Conservation (phyloP, 1,140 invertebrate genomes). For the Pseudomyrmex pallidus region DNA sequence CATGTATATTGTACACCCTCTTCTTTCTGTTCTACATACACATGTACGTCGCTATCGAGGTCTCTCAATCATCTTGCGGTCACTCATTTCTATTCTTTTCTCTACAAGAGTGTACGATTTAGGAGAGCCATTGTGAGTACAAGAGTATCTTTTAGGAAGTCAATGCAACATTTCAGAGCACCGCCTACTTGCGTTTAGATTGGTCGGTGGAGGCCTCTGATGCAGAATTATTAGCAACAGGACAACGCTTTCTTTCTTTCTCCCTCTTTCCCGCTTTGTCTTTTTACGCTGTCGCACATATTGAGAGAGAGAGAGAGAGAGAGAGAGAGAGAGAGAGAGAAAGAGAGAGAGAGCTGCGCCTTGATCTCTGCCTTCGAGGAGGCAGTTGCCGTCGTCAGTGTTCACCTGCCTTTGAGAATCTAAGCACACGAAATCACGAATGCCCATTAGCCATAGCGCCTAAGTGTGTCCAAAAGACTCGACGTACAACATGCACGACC, state of each 20-base stretch:
- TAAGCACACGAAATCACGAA: constrained; percentile 79
- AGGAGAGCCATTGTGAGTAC: constrained; percentile 67
- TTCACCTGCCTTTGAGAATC: constrained; percentile 78
- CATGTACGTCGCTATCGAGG: background rate
- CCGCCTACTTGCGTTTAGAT: constrained; percentile 68
- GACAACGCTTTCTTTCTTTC: constrained; percentile 35
- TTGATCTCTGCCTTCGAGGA: constrained; percentile 75
- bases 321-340: background rate
- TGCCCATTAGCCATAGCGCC: constrained; percentile 70
- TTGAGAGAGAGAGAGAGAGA: no score
- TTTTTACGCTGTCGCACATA: constrained; percentile 38
- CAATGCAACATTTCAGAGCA: constrained; percentile 71
- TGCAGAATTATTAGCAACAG: constrained; percentile 53
- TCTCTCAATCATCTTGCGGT: constrained; percentile 26
- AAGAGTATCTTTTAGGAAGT: constrained; percentile 57
- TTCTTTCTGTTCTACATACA: no score
- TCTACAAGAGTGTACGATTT: constrained; percentile 50
- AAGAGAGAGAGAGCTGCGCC: constrained; percentile 11
- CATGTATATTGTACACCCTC: constrained; percentile 38
- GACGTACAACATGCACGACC: background rate
- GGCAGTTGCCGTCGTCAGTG: constrained; percentile 72
- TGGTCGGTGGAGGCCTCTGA: constrained; percentile 38
- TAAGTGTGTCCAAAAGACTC: constrained; percentile 56
- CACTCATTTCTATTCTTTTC: background rate
- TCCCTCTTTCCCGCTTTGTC: constrained; percentile 43